Evolutionary conservation across 2,113 vertebrate species (phyloP).

Genomic region (Ancistrus triradiatus): DNA sequence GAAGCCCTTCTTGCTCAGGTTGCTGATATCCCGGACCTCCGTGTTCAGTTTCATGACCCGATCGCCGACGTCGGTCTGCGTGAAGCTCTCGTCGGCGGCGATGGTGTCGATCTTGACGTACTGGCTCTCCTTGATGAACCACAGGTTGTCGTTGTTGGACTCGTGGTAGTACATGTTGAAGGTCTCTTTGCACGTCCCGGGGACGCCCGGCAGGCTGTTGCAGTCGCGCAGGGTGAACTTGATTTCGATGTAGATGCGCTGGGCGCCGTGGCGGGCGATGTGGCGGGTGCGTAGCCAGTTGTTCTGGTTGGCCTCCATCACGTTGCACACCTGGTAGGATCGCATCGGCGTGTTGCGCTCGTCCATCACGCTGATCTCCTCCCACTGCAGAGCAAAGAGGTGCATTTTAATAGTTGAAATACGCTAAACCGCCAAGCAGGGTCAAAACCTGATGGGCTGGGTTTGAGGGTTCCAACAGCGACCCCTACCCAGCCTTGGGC

Average conservation of each 20-base stretch:
- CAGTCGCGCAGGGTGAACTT: constrained; percentile 81
- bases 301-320: constrained; percentile 79
- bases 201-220: constrained; percentile 76
- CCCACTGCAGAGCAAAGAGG: constrained; percentile 67
- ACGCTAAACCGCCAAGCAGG: too few relatives aligned
- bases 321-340: constrained; percentile 78
- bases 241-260: constrained; percentile 79
- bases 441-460: too few relatives aligned
- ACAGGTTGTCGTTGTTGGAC: constrained; percentile 74
- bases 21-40: constrained; percentile 76
- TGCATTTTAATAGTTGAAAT: too few relatives aligned
- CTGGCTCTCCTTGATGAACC: constrained; percentile 78
- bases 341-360: constrained; percentile 77
- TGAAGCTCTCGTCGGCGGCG: constrained; percentile 79
- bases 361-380: constrained; percentile 82
- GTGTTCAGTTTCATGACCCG: constrained; percentile 81
- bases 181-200: constrained; percentile 80
- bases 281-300: constrained; percentile 77
- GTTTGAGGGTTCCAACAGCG: too few relatives aligned
- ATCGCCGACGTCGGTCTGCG: constrained; percentile 79
- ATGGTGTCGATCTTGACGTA: constrained; percentile 80
- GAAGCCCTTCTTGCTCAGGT: constrained; percentile 77
- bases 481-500: too few relatives aligned
- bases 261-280: constrained; percentile 73
- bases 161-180: constrained; percentile 83